Evolutionary conservation across 2,113 vertebrate species (phyloP).

Genomic region (Saccopteryx leptura): DNA sequence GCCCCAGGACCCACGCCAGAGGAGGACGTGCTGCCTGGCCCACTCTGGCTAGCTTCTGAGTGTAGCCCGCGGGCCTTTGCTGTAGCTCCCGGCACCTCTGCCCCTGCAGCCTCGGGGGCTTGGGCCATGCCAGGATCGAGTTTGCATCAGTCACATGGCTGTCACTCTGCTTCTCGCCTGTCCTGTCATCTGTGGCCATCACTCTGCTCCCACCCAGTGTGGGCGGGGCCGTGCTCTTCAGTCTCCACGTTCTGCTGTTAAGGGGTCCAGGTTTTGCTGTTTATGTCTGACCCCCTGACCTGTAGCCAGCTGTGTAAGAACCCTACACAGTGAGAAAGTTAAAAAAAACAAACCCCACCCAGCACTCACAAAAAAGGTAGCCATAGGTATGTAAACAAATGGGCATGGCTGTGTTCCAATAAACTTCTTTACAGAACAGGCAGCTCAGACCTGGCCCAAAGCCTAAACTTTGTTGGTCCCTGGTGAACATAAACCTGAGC

Average conservation of each 20-base stretch:
- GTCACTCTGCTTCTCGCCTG: constrained; percentile 90
- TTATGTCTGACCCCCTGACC: constrained; percentile 91
- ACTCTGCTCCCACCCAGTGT: constrained; percentile 84
- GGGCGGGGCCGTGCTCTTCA: constrained; percentile 91
- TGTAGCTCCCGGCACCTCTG: constrained; percentile 87
- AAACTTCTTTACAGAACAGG: not conserved
- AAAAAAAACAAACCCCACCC: constrained; percentile 90
- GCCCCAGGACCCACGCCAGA: constrained; percentile 87
- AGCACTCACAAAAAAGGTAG: constrained; percentile 90
- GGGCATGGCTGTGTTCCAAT: not conserved
- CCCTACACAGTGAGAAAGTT: constrained; percentile 95
- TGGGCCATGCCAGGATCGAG: constrained; percentile 89
- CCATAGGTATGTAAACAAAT: not conserved
- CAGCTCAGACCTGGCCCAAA: not conserved
- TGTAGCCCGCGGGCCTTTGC: constrained; percentile 94
- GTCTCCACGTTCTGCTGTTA: constrained; percentile 94
- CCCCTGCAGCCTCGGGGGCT: constrained; percentile 89
- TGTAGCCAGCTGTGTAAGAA: constrained; percentile 96
- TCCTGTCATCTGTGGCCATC: constrained; percentile 89
- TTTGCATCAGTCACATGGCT: constrained; percentile 92
- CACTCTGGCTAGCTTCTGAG: constrained; percentile 93
- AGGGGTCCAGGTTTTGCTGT: constrained; percentile 95
- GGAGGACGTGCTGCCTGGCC: constrained; percentile 91
- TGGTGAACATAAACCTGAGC: not conserved
- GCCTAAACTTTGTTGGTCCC: not conserved